Evolutionary conservation across 1,140 invertebrate species (phyloP), one percentile per base, ranked within the genome.

Genomic region (Papilio polyxenes): DNA sequence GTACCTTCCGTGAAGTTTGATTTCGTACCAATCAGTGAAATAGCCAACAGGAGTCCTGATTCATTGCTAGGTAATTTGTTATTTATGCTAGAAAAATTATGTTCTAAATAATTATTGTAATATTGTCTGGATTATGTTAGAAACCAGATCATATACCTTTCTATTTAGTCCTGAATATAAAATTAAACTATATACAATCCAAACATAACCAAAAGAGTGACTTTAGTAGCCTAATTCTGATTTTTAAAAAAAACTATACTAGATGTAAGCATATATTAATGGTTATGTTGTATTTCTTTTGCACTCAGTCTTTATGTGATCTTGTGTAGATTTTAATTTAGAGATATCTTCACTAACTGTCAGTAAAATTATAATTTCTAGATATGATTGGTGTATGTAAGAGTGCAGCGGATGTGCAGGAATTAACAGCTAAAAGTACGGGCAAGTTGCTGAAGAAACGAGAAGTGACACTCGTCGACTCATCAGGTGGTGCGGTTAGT

Each of bases 331-430:
- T 44, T 44, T 44, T 31, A 31, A 44, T 4, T 44, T 44, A 44
- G 40, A 44, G 3, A 44, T 44, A 44, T 7, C 40, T 44, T 44
- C 40, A 44, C 10, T 48, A 65, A 75, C 44, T 59, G 49, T 11
- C 17, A 49, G 37, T 37, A 74, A 23, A 49, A 78, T 76, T 78
- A 87, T 84, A 80, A 88, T 84, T 83, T 95, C 77, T 91, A 97
- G 99, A 99, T 96, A 95, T 99, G 1, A 96, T 99, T 92, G 99
- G 98, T 75, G 96, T 99, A 40, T 98, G 98, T 85, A 98, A 98
- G 89, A 95, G 95, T 49, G 95, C 95, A 4, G 93, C 95, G 6
- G 98, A 99, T 84, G 53, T 98, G 10, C 94, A 96, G 82, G 96
- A 95, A 6, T 95, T 99, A 17, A 96, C 96, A 11, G 96, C 97